phyloP scores from a whole-genome alignment of 2,113 vertebrate species.

The Laticauda laticaudata region DNA sequence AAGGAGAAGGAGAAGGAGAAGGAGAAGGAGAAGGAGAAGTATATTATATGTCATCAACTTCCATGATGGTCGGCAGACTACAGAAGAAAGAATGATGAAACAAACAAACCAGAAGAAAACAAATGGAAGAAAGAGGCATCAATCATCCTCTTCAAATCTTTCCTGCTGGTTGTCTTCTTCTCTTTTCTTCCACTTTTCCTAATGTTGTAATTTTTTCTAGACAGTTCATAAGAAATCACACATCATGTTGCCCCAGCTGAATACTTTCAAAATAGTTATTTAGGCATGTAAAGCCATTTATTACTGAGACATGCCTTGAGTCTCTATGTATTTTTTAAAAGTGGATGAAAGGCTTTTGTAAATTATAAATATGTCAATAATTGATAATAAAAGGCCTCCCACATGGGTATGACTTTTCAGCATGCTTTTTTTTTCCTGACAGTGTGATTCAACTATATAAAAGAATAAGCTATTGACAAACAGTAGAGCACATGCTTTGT shows the following conservation, averaged over 20 bases:
- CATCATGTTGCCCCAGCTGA: background rate
- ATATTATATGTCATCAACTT: background rate
- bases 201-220: background rate
- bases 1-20: too few relatives aligned
- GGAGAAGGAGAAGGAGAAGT: too few relatives aligned
- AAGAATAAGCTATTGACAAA: background rate
- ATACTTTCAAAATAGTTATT: background rate
- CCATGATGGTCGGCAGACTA: background rate
- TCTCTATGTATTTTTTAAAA: background rate
- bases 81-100: background rate
- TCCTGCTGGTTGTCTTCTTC: background rate
- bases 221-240: background rate
- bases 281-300: background rate
- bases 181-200: background rate
- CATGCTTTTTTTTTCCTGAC: background rate
- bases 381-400: background rate
- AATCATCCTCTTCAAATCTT: background rate
- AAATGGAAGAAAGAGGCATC: background rate
- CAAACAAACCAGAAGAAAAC: background rate
- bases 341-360: background rate
- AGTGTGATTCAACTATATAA: background rate
- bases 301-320: background rate
- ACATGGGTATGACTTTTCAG: background rate
- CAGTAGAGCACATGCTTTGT: slow-evolving; percentile 4
- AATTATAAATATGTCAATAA: background rate